phyloP scores from a whole-genome alignment of 2,797 vertebrate species.

The Platalea minor region DNA sequence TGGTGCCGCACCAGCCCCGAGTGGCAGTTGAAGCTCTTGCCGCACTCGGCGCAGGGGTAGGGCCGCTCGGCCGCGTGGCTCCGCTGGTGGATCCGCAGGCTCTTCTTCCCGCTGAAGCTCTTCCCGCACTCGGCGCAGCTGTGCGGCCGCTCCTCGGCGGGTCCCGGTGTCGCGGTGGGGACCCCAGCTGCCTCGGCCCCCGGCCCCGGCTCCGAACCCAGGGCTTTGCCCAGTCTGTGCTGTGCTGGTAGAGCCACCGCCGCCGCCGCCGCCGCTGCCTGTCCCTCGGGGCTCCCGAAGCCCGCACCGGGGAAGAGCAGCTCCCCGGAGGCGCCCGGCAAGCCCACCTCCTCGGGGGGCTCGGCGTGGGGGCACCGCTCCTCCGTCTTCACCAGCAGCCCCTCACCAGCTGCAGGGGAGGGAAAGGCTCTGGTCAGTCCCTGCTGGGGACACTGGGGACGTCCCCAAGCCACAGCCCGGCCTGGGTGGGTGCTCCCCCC shows the following conservation, averaged over 20 bases:
- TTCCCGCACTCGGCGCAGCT: slow-evolving; percentile 60
- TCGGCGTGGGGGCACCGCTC: slow-evolving; percentile 45
- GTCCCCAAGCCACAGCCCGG: neutral
- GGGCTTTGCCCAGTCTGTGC: slow-evolving; percentile 45
- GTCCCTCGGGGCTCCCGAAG: slow-evolving; percentile 45
- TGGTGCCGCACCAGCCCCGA: slow-evolving; percentile 72
- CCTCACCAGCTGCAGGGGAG: slow-evolving; percentile 36
- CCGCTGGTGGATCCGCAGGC: slow-evolving; percentile 71
- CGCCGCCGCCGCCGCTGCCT: neutral
- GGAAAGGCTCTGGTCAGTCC: neutral
- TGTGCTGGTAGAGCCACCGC: neutral
- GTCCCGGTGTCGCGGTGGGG: neutral
- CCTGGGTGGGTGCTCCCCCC: neutral
- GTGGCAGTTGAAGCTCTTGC: slow-evolving; percentile 74
- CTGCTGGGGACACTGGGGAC: accelerated
- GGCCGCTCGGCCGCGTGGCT: slow-evolving; percentile 72
- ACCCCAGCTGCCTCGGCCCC: neutral
- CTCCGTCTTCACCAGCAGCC: slow-evolving; percentile 67
- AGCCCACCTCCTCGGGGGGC: slow-evolving; percentile 31
- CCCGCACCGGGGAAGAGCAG: slow-evolving; percentile 31
- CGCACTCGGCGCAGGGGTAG: slow-evolving; percentile 68
- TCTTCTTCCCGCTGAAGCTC: slow-evolving; percentile 70
- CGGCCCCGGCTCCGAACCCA: neutral
- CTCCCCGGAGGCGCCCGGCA: slow-evolving; percentile 53
- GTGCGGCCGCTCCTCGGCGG: neutral